A percentile compares a stretch with the other conserved stretches of the same genome.
Evolutionary conservation across 1,140 invertebrate genomes (phyloP).

Genomic region (Amphibalanus amphitrite): DNA sequence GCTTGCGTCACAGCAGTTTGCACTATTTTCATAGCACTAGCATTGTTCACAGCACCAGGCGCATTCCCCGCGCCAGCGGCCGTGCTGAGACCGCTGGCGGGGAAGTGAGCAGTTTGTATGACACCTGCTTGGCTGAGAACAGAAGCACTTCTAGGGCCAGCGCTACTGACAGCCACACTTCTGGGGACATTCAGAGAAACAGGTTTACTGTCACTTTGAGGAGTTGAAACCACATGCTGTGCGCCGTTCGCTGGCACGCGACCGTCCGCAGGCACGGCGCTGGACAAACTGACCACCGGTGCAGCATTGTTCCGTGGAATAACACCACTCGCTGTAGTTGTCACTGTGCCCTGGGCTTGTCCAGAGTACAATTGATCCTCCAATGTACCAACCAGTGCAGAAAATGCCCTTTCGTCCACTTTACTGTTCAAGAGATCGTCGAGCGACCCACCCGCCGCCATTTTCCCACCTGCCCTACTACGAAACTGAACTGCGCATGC

Average conservation of each 20-base stretch:
- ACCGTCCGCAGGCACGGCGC: too few relatives aligned
- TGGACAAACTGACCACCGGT: not conserved
- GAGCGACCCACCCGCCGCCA: slow-evolving; percentile 2
- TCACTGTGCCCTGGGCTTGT: not conserved
- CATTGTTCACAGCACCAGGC: not conserved
- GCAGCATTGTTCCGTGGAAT: not conserved
- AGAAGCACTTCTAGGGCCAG: not conserved
- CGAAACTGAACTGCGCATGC: slow-evolving; percentile 4
- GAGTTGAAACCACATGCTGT: not conserved
- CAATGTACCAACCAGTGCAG: not conserved
- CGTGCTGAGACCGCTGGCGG: not conserved
- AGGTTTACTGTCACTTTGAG: not conserved
- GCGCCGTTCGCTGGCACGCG: not conserved
- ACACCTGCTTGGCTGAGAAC: not conserved
- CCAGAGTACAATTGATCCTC: not conserved
- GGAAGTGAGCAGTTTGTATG: not conserved
- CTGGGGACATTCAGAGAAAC: not conserved
- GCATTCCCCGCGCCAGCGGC: too few relatives aligned
- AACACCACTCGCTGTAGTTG: too few relatives aligned
- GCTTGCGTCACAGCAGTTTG: not conserved
- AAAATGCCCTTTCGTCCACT: not conserved
- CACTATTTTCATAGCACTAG: not conserved
- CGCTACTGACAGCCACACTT: not conserved
- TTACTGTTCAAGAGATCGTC: not conserved
- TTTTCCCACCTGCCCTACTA: slow-evolving; percentile 4